Base-by-base conservation (phyloP, 2,797 vertebrate species). In the Amphiprion clarkii region DNA sequence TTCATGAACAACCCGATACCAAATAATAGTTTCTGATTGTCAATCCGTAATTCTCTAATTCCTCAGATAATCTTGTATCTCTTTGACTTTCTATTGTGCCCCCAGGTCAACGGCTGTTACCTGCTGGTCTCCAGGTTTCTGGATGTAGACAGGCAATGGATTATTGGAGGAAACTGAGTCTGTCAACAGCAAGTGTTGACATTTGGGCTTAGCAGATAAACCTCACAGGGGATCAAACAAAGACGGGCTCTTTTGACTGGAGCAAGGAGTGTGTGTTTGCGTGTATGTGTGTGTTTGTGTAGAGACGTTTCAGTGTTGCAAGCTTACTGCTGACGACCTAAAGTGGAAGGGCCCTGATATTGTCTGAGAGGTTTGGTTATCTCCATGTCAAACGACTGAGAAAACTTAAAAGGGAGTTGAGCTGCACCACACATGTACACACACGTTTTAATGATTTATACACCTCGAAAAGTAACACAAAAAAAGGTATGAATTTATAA, bases 271-370 rank as follows among this genome's bases (percentile, higher is more conserved):
- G 69, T 57, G 63, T 59, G 40, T 51, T 55, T 33, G 51, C 40
- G 59, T 2, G 79, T 92, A 88, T 68, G 77, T 29, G 89, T 42
- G 64, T 29, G 70, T 82, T 82, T 94, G 89, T 89, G 87, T 89
- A 61, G 75, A 75, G 81, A 67, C 70, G 76, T 90, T 93, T 91
- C 70, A 67, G 58, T 76, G 81, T 74, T 79, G 66, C 64, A 78
- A 66, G 78, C 84, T 71, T 93, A 89, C 90, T 86, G 86, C 80
- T 89, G 91, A 92, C 93, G 94, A 92, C 89, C 92, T 94, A 63
- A 95, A 95, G 95, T 90, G 91, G 84, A 82, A 77, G 84, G 70
- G 80, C 71, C 62, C 90, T 89, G 93, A 96, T 94, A 95, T 92
- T 74, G 51, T 88, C 64, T 65, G 67, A 62, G 71, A n/a, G 42